Percentiles rank a stretch among this genome's conserved stretches.
Conservation (phyloP, 2,888 invertebrate species). For the Sturmia bella region DNA sequence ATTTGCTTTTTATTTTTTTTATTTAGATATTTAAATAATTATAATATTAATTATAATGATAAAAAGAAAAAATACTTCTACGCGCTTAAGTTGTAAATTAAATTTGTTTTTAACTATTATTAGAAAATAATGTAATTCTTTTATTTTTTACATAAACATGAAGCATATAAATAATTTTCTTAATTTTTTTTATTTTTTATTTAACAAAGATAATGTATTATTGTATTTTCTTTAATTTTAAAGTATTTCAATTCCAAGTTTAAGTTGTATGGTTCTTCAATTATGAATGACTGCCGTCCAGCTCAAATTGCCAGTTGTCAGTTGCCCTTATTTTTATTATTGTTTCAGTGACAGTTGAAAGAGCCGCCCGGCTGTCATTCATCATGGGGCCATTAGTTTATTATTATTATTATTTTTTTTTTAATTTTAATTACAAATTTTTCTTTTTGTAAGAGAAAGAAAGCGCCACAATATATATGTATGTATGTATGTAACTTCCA, state of each 20-base stretch:
- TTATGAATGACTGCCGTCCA: no score
- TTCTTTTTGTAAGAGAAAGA: slow-evolving; percentile 39
- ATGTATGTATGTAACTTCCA: slow-evolving; percentile 3
- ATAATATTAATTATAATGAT: background rate
- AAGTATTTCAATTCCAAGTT: slow-evolving; percentile 10
- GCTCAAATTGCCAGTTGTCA: no score
- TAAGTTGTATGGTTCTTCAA: slow-evolving; percentile 7
- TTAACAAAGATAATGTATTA: slow-evolving; percentile 31
- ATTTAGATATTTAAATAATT: slow-evolving; percentile 12
- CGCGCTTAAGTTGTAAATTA: slow-evolving; percentile 68
- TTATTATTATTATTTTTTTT: slow-evolving; percentile 30
- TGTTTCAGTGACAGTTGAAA: no score
- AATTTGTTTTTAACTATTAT: slow-evolving; percentile 56
- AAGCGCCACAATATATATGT: slow-evolving; percentile 46
- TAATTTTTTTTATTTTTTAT: slow-evolving; percentile 2
- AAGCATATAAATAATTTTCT: slow-evolving; percentile 52
- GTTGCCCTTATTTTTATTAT: no score
- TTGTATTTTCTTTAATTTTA: slow-evolving; percentile 8
- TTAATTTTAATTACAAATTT: background rate
- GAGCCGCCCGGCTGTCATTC: no score
- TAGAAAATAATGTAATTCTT: slow-evolving; percentile 23
- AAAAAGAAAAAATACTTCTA: slow-evolving; percentile 69
- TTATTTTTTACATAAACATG: slow-evolving; percentile 33
- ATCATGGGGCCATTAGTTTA: background rate
- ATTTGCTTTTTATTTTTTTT: slow-evolving; percentile 33